Evolutionary conservation across 2,113 vertebrate species (phyloP).

Genomic region (Rhombomys opimus): DNA sequence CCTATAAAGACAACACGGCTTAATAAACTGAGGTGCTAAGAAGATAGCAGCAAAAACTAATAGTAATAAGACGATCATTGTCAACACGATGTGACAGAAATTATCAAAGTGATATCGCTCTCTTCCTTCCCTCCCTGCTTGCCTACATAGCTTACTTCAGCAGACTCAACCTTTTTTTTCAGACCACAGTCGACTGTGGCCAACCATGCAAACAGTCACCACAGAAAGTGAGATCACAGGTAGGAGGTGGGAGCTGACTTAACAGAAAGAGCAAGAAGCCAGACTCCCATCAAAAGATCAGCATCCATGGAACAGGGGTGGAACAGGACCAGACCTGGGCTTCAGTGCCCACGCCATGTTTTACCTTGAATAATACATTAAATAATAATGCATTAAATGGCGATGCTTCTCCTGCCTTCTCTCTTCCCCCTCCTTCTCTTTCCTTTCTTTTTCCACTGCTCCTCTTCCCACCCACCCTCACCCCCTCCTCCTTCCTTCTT

Average conservation of each 20-base stretch:
- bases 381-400: neutral
- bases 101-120: neutral
- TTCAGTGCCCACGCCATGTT: too few species aligned
- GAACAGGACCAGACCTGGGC: too few species aligned
- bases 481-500: neutral
- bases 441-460: neutral
- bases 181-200: neutral
- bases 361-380: neutral
- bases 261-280: neutral
- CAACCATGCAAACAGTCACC: neutral
- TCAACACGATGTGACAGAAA: neutral
- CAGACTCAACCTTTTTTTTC: neutral
- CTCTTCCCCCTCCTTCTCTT: neutral
- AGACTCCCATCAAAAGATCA: neutral
- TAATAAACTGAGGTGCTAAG: neutral
- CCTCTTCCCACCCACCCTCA: neutral
- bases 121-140: too few species aligned
- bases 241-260: rapidly evolving
- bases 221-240: neutral
- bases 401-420: neutral
- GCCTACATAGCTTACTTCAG: neutral
- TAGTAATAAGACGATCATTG: neutral
- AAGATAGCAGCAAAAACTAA: neutral
- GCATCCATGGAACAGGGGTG: neutral
- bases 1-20: neutral